Conservation (phyloP, 2,888 invertebrate genomes). For the Brenthis ino region DNA sequence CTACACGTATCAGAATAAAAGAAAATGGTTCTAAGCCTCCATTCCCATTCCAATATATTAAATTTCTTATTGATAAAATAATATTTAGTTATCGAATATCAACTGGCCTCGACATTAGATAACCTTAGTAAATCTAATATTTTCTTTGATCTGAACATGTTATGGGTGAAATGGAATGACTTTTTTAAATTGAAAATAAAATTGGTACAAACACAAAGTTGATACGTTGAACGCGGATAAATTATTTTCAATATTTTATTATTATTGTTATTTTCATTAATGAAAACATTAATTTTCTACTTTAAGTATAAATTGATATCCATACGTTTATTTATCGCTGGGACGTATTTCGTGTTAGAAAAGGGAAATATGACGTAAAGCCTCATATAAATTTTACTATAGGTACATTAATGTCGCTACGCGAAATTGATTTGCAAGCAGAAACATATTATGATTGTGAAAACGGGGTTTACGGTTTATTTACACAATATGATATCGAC, state of each 20-base stretch:
- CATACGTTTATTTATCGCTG: slow-evolving; percentile 58
- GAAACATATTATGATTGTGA: slow-evolving; percentile 83
- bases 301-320: slow-evolving; percentile 38
- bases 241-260: background rate
- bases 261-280: background rate
- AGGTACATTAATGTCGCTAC: slow-evolving; percentile 81
- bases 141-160: slow-evolving; percentile 32
- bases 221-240: background rate
- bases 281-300: background rate
- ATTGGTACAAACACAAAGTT: slow-evolving; percentile 18
- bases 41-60: slow-evolving; percentile 41
- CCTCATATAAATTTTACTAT: slow-evolving; percentile 81
- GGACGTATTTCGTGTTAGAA: slow-evolving; percentile 64
- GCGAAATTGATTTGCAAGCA: slow-evolving; percentile 82
- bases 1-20: slow-evolving; percentile 42
- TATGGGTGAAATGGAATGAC: slow-evolving; percentile 57
- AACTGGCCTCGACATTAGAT: slow-evolving; percentile 31
- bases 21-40: slow-evolving; percentile 47
- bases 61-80: slow-evolving; percentile 35
- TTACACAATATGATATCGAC: slow-evolving; percentile 76
- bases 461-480: slow-evolving; percentile 83
- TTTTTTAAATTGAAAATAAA: slow-evolving; percentile 32
- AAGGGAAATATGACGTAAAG: slow-evolving; percentile 74
- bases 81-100: slow-evolving; percentile 30
- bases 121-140: slow-evolving; percentile 37